Evolutionary conservation across 2,113 vertebrate species (phyloP).

Genomic region (Ophiodon elongatus): DNA sequence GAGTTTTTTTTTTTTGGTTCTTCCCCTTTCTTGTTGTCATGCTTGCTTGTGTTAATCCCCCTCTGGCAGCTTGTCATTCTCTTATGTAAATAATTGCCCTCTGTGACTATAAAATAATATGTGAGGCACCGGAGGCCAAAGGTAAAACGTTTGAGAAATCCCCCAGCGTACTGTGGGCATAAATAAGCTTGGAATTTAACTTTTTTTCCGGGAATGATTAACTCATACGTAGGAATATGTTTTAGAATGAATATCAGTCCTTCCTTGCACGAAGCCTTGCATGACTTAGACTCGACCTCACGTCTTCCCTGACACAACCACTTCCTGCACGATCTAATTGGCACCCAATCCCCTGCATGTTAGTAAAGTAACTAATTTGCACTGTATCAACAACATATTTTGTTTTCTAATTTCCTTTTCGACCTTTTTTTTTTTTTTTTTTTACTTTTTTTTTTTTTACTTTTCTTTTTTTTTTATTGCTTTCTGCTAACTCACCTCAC

Average conservation of each 20-base stretch:
- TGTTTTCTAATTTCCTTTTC: conserved; percentile 56
- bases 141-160: neutral
- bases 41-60: conserved; percentile 55
- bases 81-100: conserved; percentile 66
- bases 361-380: conserved; percentile 79
- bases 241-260: conserved; percentile 3
- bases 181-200: neutral
- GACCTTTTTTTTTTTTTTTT: conserved; percentile 26
- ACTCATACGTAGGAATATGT: neutral
- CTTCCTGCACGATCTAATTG: conserved; percentile 77
- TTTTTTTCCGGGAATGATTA: neutral
- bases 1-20: conserved; percentile 29
- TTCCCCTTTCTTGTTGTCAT: conserved; percentile 16
- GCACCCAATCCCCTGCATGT: conserved; percentile 74
- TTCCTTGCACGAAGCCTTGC: conserved; percentile 63
- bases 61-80: conserved; percentile 44
- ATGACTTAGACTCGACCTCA: conserved; percentile 55
- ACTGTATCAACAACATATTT: conserved; percentile 79
- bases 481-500: conserved; percentile 83
- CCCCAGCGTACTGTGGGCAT: neutral
- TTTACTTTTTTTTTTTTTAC: conserved; percentile 61
- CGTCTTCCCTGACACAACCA: conserved; percentile 57
- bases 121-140: neutral
- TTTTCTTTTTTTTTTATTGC: conserved; percentile 73
- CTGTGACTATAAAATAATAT: conserved; percentile 33